Percentiles rank a stretch among this genome's conserved stretches.
phyloP scores from a whole-genome alignment of 2,888 invertebrate species.

The Melikaiella ostensackeni region DNA sequence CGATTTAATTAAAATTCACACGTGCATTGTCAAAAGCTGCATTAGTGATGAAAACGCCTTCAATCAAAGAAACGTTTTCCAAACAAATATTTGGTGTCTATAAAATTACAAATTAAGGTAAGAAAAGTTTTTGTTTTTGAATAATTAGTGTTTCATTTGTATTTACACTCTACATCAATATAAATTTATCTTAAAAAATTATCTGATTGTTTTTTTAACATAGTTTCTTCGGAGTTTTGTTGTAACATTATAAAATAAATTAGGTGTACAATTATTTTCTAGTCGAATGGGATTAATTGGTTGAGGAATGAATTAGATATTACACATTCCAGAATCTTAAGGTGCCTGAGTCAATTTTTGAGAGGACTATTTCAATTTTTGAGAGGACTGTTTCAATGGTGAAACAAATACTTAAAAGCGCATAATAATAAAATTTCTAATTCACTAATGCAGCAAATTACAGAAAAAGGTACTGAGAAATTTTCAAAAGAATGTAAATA shows the following conservation, averaged over 20 bases:
- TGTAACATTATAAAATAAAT: not conserved
- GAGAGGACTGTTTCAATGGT: too few relatives aligned
- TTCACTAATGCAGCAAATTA: slow-evolving; percentile 26
- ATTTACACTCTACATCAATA: not conserved
- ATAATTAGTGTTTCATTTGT: not conserved
- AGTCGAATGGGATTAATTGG: not conserved
- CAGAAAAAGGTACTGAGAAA: not conserved
- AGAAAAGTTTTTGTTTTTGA: not conserved
- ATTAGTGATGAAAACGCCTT: slow-evolving; percentile 26
- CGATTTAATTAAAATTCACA: not conserved
- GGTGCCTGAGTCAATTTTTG: not conserved
- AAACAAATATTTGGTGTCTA: not conserved
- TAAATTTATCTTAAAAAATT: not conserved
- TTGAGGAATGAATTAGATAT: not conserved
- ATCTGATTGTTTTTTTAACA: not conserved
- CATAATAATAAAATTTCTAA: not conserved
- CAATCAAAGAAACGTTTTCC: not conserved
- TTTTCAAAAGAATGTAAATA: slow-evolving; percentile 29
- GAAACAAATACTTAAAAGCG: not conserved
- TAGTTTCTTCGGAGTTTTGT: not conserved
- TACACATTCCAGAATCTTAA: slow-evolving; percentile 6
- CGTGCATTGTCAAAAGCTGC: not conserved
- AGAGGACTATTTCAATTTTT: too few relatives aligned
- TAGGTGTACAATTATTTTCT: slow-evolving; percentile 1
- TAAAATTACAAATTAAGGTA: not conserved